Evolutionary conservation across 2,888 invertebrate species (phyloP).

Genomic region (Omphaloscelis lunosa): DNA sequence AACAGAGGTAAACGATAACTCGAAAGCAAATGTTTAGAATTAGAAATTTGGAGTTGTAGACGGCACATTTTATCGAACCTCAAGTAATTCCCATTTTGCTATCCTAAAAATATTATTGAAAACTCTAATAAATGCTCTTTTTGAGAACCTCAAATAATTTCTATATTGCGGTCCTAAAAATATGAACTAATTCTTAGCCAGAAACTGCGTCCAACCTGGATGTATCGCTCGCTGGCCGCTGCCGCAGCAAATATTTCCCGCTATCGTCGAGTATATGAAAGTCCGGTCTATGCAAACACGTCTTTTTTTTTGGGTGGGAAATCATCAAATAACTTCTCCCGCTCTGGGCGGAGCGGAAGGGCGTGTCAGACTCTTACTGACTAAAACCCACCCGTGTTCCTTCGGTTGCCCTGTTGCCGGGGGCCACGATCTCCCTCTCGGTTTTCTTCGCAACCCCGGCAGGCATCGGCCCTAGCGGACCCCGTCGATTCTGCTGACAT

Average conservation of each 20-base stretch:
- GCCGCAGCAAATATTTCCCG: neutral
- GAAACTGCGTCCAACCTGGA: neutral
- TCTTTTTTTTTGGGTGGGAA: too few relatives aligned
- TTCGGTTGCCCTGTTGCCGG: too few relatives aligned
- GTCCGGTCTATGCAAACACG: conserved; percentile 17
- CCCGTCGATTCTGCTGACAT: too few relatives aligned
- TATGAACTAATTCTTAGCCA: neutral
- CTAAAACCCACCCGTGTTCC: too few relatives aligned
- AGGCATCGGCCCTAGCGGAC: too few relatives aligned
- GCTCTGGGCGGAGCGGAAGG: too few relatives aligned
- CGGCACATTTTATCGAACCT: neutral
- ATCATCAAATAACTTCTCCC: too few relatives aligned
- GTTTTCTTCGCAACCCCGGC: too few relatives aligned
- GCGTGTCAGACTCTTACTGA: too few relatives aligned
- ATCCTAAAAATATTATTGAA: neutral
- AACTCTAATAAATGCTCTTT: neutral
- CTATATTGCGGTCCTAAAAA: neutral
- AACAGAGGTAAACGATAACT: conserved; percentile 3
- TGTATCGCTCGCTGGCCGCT: neutral
- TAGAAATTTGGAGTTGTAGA: conserved; percentile 13
- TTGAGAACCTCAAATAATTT: neutral
- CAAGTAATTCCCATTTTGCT: neutral
- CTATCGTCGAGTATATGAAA: conserved; percentile 14
- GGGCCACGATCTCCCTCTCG: too few relatives aligned
- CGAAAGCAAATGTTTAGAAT: neutral